Evolutionary conservation across 2,888 invertebrate genomes (phyloP), one percentile per base, ranked within the genome.

Genomic region (Epicampocera succincta): DNA sequence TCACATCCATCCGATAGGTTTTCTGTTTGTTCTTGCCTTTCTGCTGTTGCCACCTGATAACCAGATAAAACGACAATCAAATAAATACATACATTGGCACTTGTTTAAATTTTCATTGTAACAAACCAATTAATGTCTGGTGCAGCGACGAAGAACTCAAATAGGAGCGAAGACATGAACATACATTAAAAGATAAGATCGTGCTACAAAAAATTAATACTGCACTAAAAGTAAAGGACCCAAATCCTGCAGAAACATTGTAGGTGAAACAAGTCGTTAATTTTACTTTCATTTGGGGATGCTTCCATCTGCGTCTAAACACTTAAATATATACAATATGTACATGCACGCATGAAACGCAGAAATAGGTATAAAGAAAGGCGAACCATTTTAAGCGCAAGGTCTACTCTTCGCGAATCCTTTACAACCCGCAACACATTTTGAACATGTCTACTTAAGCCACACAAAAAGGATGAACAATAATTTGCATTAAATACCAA

Each of bases 31-130:
- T 38, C 3, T 38, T 25, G 15, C 52, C 25, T 11, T 50, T 52
- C 12, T 50, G 33, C 50, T 13, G 29, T 46, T 66, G 60, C 52
- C 54, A 68, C 11, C 54, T 65, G 65, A 50, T 25, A 46, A 46
- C 42, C 60, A 44, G 73, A 74, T 77, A 77, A 74, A 38, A 29
- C 61, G 61, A 61, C 66, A 80, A 76, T 80, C 71, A 80, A 72
- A 80, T n/a, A n/a, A n/a, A n/a, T n/a, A n/a, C n/a, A n/a, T 46
- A 33, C 44, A 73, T 68, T 81, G 73, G 68, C 81, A 77, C 73
- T 77, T 73, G 74, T 50, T 52, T 63, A 21, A 50, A 21, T 54
- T 17, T 3, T 46, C 48, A 19, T 60, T 42, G 38, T 46, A 68
- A 38, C 21, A 60, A 56, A 56, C 48, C 73, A 48, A 68, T 73